These are phyloP conservation scores for Caenorhabditis wallacei DNA, from an alignment of 2,888 invertebrate genomes.

Conservation along the genomic window DNA sequence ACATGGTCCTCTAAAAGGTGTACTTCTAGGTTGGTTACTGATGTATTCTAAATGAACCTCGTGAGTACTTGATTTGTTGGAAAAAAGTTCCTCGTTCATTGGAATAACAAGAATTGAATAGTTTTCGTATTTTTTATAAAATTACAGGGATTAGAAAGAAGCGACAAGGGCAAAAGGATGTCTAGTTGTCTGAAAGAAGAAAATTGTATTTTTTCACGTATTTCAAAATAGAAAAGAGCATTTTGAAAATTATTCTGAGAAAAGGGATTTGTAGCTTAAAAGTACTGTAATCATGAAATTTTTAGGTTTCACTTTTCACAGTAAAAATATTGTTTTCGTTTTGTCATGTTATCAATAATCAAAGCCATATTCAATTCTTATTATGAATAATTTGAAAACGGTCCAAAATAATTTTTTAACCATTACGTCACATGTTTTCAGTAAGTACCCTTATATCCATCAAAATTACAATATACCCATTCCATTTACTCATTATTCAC, in stretches of 20 bases:
- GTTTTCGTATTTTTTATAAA: background rate
- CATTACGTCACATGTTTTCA: no score
- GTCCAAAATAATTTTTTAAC: no score
- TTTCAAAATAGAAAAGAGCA: background rate
- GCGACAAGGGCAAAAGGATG: constrained; percentile 9
- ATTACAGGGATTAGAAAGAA: background rate
- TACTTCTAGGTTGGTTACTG: constrained; percentile 38
- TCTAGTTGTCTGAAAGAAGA: background rate
- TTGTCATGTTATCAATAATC: no score
- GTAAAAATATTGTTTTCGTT: no score
- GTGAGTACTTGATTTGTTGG: background rate
- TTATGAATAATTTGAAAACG: no score
- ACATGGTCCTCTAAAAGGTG: constrained; percentile 31
- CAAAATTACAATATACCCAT: background rate
- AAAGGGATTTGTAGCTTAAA: no score
- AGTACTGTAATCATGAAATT: no score
- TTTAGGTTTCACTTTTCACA: no score
- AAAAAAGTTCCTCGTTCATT: background rate
- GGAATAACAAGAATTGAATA: background rate
- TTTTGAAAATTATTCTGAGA: no score
- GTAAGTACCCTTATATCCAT: background rate
- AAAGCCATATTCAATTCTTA: no score
- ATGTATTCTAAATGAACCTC: constrained; percentile 19
- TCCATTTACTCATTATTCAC: background rate
- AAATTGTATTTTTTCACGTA: background rate